Conservation (phyloP, 2,888 invertebrate species). For the Chymomyza amoena region DNA sequence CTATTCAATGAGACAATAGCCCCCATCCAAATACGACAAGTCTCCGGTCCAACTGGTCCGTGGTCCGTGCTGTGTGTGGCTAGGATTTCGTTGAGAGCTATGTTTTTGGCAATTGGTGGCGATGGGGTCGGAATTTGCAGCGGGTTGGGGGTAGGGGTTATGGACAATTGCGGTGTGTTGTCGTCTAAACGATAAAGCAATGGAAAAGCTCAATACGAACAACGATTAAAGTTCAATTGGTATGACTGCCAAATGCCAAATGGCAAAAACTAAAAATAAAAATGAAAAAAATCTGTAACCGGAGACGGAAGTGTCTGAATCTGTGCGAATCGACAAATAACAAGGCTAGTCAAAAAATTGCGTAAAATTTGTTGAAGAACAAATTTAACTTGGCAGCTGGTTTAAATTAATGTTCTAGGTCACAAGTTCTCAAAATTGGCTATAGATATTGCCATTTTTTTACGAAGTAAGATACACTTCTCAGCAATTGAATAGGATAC, state of each 20-base stretch:
- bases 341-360: neutral
- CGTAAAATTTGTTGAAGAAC: no score
- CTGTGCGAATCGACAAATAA: neutral
- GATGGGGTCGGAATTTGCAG: neutral
- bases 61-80: conserved; percentile 25
- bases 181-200: conserved; percentile 70
- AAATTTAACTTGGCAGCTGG: no score
- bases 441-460: no score
- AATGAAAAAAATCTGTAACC: neutral
- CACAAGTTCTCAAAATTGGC: no score
- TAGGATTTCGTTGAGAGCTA: conserved; percentile 14
- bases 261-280: conserved; percentile 14
- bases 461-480: no score
- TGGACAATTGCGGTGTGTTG: conserved; percentile 31
- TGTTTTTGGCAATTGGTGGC: neutral
- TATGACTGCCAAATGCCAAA: conserved; percentile 49
- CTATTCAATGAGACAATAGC: conserved; percentile 65
- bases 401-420: no score
- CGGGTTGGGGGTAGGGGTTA: neutral
- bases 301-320: neutral
- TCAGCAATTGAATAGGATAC: no score
- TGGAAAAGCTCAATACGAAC: conserved; percentile 63
- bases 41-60: conserved; percentile 13
- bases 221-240: conserved; percentile 71
- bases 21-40: conserved; percentile 21